phyloP scores from a whole-genome alignment of 1,140 invertebrate species.

The Cyclina sinensis region DNA sequence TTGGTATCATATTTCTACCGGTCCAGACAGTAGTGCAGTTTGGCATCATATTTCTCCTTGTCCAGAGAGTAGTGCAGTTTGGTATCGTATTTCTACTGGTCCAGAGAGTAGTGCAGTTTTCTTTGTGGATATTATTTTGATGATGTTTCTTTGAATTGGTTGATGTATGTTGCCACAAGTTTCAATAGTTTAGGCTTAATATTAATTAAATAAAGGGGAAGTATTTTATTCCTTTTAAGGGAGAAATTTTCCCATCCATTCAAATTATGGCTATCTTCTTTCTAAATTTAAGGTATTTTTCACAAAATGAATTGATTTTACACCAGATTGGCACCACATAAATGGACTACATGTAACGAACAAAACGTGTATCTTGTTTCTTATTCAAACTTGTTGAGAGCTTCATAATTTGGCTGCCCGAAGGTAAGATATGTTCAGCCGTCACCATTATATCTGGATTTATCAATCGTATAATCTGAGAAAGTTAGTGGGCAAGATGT shows the following conservation, averaged over 20 bases:
- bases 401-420: background rate
- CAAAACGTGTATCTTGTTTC: slow-evolving; percentile 32
- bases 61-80: no score
- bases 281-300: slow-evolving; percentile 21
- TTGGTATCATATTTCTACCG: no score
- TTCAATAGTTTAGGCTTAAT: no score
- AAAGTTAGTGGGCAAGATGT: slow-evolving; percentile 1
- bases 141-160: no score
- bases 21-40: no score
- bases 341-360: slow-evolving; percentile 30
- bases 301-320: slow-evolving; percentile 43
- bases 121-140: no score
- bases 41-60: no score
- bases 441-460: background rate
- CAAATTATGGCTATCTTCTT: background rate
- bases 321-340: slow-evolving; percentile 19
- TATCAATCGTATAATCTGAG: slow-evolving; percentile 29
- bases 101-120: no score
- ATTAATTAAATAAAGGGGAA: no score
- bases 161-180: no score
- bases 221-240: no score
- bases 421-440: background rate
- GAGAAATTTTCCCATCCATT: slow-evolving; percentile 20
- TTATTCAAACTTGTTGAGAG: background rate
- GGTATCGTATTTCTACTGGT: no score